A percentile compares a stretch with the other conserved stretches of the same genome.
Evolutionary conservation across 2,113 vertebrate genomes (phyloP).

Genomic region (Scopus umbretta): DNA sequence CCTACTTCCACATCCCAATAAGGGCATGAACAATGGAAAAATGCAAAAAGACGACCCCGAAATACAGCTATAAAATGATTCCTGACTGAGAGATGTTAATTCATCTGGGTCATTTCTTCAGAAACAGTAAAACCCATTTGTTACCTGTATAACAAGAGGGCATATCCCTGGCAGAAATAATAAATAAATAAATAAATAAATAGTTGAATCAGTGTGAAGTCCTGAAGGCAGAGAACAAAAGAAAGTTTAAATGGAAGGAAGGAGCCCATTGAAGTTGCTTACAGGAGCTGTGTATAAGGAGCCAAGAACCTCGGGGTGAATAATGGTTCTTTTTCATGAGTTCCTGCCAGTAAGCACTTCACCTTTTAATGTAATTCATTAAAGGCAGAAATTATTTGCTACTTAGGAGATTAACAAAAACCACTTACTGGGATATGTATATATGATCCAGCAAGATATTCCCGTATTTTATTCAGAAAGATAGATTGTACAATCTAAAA

Average conservation of each 20-base stretch:
- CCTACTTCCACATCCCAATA: neutral
- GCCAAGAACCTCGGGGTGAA: neutral
- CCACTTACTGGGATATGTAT: neutral
- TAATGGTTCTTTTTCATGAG: neutral
- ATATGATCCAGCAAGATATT: neutral
- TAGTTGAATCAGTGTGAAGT: neutral
- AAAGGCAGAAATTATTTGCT: conserved; percentile 20
- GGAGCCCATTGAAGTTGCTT: neutral
- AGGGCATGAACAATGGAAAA: neutral
- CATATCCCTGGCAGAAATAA: neutral
- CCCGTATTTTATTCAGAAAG: neutral
- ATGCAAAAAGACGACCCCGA: neutral
- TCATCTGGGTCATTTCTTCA: neutral
- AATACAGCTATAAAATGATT: neutral
- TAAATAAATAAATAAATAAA: neutral
- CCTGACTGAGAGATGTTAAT: neutral
- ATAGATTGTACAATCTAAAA: neutral
- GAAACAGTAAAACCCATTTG: neutral
- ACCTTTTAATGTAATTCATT: conserved; percentile 21
- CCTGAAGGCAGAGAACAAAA: neutral
- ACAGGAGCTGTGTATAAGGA: neutral
- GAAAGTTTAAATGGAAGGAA: neutral
- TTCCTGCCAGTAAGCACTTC: neutral
- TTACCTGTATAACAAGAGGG: neutral
- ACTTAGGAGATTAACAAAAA: neutral